These are phyloP conservation scores for Geopemphigus sp. DNA, from an alignment of 1,140 invertebrate genomes.

Conservation along the genomic window DNA sequence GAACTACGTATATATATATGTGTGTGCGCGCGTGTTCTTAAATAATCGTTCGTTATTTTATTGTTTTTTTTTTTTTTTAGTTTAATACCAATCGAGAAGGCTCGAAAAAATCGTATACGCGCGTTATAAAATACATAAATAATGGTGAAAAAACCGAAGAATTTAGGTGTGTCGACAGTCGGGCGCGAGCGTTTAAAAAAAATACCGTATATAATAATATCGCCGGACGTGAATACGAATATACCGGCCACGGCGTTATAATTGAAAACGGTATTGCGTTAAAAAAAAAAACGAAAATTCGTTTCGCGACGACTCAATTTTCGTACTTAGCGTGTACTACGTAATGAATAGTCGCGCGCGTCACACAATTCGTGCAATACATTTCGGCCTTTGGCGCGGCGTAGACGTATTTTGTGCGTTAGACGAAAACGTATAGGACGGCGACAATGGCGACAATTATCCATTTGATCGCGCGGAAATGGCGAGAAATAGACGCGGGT, in stretches of 20 bases:
- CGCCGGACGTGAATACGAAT: background rate
- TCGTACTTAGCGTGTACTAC: background rate
- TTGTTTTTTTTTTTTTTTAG: background rate
- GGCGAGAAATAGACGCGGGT: too few relatives aligned
- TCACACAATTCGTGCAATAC: too few relatives aligned
- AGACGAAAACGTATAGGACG: too few relatives aligned
- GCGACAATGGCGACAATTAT: too few relatives aligned
- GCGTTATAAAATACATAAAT: background rate
- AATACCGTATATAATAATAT: background rate
- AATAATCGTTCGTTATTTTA: background rate
- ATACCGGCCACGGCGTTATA: background rate
- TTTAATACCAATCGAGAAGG: background rate
- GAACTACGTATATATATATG: background rate
- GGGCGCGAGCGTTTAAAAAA: background rate
- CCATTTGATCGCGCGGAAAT: too few relatives aligned
- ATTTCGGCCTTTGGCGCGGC: too few relatives aligned
- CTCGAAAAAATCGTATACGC: background rate
- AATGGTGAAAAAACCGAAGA: background rate
- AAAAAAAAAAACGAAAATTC: background rate
- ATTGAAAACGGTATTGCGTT: background rate
- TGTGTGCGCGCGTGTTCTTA: background rate
- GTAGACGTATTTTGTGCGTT: too few relatives aligned
- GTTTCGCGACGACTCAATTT: background rate
- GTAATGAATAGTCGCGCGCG: background rate
- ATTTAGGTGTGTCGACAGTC: conserved; percentile 7